Evolutionary conservation across 2,797 vertebrate genomes (phyloP).

Genomic region (Sebastes kiyomatsui): DNA sequence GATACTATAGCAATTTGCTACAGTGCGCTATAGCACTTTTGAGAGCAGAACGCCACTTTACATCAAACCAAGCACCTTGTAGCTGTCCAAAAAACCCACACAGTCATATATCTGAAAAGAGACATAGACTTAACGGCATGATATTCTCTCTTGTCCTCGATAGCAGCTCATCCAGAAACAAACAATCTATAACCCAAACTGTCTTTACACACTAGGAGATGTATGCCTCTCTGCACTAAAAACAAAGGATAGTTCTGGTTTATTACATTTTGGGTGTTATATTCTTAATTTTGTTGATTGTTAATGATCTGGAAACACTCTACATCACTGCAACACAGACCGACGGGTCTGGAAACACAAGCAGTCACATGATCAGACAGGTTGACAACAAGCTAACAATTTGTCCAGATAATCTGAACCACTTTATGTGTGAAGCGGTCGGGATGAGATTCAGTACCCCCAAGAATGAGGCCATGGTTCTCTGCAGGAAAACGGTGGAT

Average conservation of each 20-base stretch:
- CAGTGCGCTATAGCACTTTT: background rate
- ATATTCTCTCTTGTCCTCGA: background rate
- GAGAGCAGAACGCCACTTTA: background rate
- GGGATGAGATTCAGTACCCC: too few relatives aligned
- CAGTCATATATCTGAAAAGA: background rate
- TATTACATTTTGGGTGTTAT: background rate
- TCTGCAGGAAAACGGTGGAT: fast-evolving
- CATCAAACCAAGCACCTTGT: background rate
- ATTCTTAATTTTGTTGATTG: background rate
- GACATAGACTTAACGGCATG: background rate
- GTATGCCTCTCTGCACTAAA: background rate
- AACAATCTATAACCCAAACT: background rate
- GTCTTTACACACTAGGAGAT: background rate
- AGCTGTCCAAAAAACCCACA: background rate
- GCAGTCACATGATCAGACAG: too few relatives aligned
- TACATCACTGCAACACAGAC: too few relatives aligned
- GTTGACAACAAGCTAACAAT: too few relatives aligned
- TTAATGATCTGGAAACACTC: background rate
- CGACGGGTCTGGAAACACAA: background rate
- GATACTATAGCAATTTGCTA: background rate
- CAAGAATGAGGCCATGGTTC: too few relatives aligned
- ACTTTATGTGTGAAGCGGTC: too few relatives aligned
- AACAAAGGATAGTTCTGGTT: background rate
- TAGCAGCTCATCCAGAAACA: background rate
- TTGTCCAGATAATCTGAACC: too few relatives aligned